phyloP scores from a whole-genome alignment of 2,113 vertebrate genomes.

The Halcyon senegalensis region DNA sequence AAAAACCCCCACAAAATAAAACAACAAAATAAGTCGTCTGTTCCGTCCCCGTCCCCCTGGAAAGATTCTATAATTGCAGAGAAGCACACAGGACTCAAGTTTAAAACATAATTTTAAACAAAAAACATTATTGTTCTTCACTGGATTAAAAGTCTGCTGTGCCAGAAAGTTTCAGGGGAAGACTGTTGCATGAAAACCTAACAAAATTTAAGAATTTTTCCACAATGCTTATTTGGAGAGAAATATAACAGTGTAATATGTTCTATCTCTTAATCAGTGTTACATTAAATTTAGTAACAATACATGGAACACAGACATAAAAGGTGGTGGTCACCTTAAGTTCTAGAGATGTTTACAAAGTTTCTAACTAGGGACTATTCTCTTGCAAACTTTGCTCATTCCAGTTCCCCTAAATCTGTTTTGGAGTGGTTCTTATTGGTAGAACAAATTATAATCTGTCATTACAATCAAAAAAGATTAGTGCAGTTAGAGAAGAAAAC shows the following conservation, averaged over 20 bases:
- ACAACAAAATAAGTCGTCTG: too few species aligned
- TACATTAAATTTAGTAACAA: neutral
- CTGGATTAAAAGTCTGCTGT: neutral
- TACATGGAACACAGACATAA: neutral
- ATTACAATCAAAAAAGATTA: slow-evolving; percentile 5
- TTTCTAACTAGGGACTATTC: neutral
- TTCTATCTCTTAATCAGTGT: neutral
- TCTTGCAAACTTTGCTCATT: neutral
- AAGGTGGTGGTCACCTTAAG: neutral
- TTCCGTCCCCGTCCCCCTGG: too few species aligned
- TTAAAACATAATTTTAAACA: neutral
- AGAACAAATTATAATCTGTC: slow-evolving; percentile 28
- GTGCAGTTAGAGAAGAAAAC: neutral
- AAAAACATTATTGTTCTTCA: neutral
- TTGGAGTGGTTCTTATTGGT: neutral
- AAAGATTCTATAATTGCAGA: neutral
- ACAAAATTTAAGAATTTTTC: neutral
- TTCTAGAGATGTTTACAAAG: neutral
- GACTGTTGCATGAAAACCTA: neutral
- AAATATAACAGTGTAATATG: neutral
- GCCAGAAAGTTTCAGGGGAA: neutral
- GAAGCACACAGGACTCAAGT: neutral
- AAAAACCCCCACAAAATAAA: neutral
- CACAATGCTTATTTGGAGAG: neutral
- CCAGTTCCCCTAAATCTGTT: slow-evolving; percentile 19